Evolutionary conservation across 64 coral and sea anemone genomes (phyloP).

Genomic region (Montipora cactus): DNA sequence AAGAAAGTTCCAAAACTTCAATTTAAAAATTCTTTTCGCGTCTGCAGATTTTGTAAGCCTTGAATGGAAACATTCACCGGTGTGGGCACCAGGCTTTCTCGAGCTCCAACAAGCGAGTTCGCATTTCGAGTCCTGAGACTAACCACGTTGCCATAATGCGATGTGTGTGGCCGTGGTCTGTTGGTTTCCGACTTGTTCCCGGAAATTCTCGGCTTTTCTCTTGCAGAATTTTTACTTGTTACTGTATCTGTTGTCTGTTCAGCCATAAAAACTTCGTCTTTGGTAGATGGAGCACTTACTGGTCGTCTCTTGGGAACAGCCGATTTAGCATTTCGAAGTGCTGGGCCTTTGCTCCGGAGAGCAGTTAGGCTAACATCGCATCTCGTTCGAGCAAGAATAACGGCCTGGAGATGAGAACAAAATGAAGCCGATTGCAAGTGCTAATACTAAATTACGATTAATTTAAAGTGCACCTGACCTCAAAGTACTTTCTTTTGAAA

Average conservation of each 20-base stretch:
- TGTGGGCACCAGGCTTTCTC: conserved; percentile 46
- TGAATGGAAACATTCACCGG: conserved; percentile 54
- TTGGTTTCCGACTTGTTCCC: background rate
- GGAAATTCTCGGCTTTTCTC: background rate
- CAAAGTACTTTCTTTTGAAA: too few species aligned
- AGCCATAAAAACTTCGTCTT: conserved; percentile 34
- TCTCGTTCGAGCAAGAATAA: conserved; percentile 66
- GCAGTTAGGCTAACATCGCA: conserved; percentile 67
- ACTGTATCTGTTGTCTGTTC: background rate
- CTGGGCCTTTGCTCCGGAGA: conserved; percentile 6
- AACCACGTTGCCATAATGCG: conserved; percentile 35
- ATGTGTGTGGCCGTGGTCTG: conserved; percentile 56
- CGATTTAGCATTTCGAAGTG: background rate
- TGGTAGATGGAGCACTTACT: conserved; percentile 39
- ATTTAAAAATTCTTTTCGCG: conserved; percentile 27
- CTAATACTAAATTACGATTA: too few species aligned
- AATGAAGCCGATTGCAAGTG: too few species aligned
- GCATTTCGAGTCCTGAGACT: conserved; percentile 45
- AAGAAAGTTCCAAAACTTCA: background rate
- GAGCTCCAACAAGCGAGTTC: conserved; percentile 6
- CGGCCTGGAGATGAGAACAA: background rate
- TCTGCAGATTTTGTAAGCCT: conserved; percentile 32
- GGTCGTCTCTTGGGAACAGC: background rate
- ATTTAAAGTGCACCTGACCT: too few species aligned
- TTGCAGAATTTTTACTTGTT: background rate